Conservation (phyloP, 2,113 vertebrate species). For the Rynchops niger region DNA sequence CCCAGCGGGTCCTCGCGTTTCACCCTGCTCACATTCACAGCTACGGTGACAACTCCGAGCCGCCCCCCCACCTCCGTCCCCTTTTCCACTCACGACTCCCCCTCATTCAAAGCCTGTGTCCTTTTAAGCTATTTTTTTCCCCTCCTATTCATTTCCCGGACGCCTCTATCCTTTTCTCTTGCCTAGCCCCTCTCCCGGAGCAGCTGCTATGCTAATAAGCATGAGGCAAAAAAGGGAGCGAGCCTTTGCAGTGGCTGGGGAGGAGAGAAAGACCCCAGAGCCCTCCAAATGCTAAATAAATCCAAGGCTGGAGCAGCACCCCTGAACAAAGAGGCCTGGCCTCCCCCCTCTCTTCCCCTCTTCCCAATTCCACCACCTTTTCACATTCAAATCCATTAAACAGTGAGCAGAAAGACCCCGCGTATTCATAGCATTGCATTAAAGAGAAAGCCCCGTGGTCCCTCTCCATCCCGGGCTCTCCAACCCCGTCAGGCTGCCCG, state of each 20-base stretch:
- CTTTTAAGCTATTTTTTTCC: conserved; percentile 82
- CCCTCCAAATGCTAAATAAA: conserved; percentile 82
- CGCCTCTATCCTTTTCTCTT: conserved; percentile 77
- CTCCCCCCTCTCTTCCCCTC: conserved; percentile 40
- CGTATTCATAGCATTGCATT: conserved; percentile 82
- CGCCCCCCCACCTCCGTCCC: neutral
- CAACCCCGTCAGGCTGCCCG: neutral
- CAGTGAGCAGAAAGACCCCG: conserved; percentile 82
- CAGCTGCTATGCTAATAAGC: conserved; percentile 99
- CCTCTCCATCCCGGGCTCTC: neutral
- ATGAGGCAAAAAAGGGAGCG: conserved; percentile 64
- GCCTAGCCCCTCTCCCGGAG: conserved; percentile 76
- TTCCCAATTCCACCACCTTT: conserved; percentile 77
- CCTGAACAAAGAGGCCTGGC: conserved; percentile 75
- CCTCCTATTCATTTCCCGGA: conserved; percentile 87
- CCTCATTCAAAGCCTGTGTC: conserved; percentile 80
- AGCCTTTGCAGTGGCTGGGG: conserved; percentile 36
- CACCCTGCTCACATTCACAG: conserved; percentile 33
- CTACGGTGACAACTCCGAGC: neutral
- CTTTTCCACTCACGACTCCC: conserved; percentile 57
- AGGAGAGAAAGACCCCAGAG: conserved; percentile 70
- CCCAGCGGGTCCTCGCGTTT: neutral
- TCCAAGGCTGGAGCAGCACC: conserved; percentile 74
- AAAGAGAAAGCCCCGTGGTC: conserved; percentile 70
- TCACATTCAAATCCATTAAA: conserved; percentile 94